These are phyloP conservation scores for Euclidia mi DNA, from an alignment of 2,888 invertebrate genomes.

Conservation along the genomic window DNA sequence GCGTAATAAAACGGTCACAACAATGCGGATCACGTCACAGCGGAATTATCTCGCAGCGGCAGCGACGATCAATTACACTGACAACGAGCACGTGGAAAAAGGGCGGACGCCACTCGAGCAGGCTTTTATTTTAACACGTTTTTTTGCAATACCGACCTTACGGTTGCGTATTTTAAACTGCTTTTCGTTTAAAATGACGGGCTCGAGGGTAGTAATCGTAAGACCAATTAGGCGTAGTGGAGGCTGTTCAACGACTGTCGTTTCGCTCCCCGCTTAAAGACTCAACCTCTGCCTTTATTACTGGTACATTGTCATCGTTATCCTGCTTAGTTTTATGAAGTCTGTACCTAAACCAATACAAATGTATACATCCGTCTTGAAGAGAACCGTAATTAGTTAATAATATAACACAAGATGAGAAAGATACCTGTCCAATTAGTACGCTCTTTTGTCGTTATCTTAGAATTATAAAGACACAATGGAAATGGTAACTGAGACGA, in stretches of 20 bases:
- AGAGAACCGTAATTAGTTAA: too few relatives aligned
- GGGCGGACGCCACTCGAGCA: slow-evolving; percentile 66
- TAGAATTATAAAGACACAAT: too few relatives aligned
- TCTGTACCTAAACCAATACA: slow-evolving; percentile 36
- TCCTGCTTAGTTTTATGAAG: slow-evolving; percentile 50
- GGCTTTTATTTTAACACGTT: slow-evolving; percentile 62
- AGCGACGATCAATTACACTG: slow-evolving; percentile 86
- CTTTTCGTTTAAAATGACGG: slow-evolving; percentile 53
- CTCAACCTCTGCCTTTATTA: slow-evolving; percentile 68
- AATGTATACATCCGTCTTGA: too few relatives aligned
- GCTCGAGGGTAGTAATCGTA: slow-evolving; percentile 64
- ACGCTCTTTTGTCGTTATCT: too few relatives aligned
- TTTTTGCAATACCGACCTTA: slow-evolving; percentile 64
- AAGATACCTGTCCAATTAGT: too few relatives aligned
- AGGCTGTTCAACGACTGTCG: slow-evolving; percentile 63
- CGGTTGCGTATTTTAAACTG: slow-evolving; percentile 58
- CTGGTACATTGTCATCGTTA: slow-evolving; percentile 61
- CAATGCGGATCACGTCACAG: slow-evolving; percentile 87
- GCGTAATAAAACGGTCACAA: slow-evolving; percentile 80
- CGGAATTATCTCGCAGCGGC: slow-evolving; percentile 85
- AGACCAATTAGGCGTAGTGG: slow-evolving; percentile 72
- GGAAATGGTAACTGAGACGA: too few relatives aligned
- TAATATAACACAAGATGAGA: too few relatives aligned
- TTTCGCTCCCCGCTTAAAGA: slow-evolving; percentile 66
- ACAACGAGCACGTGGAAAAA: slow-evolving; percentile 82